Base-by-base conservation (phyloP, 2,797 vertebrate genomes). In the Orientallactaga sibirica region DNA sequence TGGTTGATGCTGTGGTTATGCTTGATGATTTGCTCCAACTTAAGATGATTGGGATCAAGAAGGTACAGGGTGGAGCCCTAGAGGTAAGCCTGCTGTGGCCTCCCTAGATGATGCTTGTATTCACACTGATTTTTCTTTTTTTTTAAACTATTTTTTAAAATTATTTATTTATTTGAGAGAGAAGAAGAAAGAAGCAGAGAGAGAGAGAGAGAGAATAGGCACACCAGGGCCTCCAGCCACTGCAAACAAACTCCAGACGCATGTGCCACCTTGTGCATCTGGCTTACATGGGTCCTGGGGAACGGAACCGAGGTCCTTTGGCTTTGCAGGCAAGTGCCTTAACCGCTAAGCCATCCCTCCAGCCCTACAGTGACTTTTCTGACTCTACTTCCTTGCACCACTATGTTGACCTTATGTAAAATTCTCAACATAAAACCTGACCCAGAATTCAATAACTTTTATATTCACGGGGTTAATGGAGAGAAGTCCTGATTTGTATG, bases 21-120 rank as follows among this genome's bases (percentile, higher is more conserved):
- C 97, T 99, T 52, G 99, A 99, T 0, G 99, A 99, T 22, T 97
- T 99, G 97, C 97, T 99, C 97, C 99, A 99, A 75, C 98, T 99
- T 93, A 99, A 99, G 97, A 99, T 99, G 99, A 99, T 99, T 0
- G 99, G 99, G 58, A 99, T 99, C 94, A 99, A 99, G 98, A 99
- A 99, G 97, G 99, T 99, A 75, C 99, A 99, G 92, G 99, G 99
- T 93, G 99, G 99, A 64, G 99, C 98, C 41, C 97, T 99, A 2
- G 99, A 99, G 98, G 99, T 99, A 74, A 97, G 98, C 86, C 19
- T 80, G 16, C 74, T 5, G 1, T 15, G 1, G 25, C 12, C 48
- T 92, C 71, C 48, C 4, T 24, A 0, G 55, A 24, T 18, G 37
- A 14, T 37, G 66, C 66, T 29, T 85, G 66, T 83, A 71, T 83